Percentiles rank a stretch among this genome's conserved stretches.
These are phyloP conservation scores for Brevimyrus niger DNA, from an alignment of 2,113 vertebrate genomes.

Conservation along the genomic window DNA sequence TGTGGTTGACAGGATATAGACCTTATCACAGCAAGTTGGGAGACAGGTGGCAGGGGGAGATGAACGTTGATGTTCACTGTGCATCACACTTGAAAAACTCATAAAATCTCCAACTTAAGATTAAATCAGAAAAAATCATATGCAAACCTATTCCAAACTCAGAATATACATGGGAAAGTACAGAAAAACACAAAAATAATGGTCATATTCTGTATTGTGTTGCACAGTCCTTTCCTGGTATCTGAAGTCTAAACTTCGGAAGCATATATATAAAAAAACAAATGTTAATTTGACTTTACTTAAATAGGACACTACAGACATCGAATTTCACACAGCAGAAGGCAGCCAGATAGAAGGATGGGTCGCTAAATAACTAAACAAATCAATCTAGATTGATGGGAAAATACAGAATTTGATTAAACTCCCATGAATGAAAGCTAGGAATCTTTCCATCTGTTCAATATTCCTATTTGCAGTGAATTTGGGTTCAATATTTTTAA, in stretches of 20 bases:
- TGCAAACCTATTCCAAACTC: neutral
- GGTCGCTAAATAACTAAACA: neutral
- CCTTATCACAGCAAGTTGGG: neutral
- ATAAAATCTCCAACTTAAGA: neutral
- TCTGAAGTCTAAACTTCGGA: neutral
- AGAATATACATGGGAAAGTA: neutral
- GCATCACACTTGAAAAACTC: neutral
- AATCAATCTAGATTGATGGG: neutral
- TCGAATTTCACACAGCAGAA: neutral
- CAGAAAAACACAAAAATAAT: neutral
- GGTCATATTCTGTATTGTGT: neutral
- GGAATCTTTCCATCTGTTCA: neutral
- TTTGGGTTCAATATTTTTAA: neutral
- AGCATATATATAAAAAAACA: neutral
- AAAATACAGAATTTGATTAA: neutral
- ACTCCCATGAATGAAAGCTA: neutral
- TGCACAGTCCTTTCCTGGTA: neutral
- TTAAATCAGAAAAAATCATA: neutral
- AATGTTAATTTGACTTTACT: neutral
- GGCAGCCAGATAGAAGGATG: neutral
- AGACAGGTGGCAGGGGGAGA: neutral
- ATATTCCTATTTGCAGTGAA: neutral
- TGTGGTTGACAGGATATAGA: neutral
- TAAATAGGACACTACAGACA: neutral
- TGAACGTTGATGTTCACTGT: neutral